These are phyloP conservation scores for Panagrolaimus sp. DNA, from an alignment of 1,140 invertebrate genomes.

Conservation along the genomic window DNA sequence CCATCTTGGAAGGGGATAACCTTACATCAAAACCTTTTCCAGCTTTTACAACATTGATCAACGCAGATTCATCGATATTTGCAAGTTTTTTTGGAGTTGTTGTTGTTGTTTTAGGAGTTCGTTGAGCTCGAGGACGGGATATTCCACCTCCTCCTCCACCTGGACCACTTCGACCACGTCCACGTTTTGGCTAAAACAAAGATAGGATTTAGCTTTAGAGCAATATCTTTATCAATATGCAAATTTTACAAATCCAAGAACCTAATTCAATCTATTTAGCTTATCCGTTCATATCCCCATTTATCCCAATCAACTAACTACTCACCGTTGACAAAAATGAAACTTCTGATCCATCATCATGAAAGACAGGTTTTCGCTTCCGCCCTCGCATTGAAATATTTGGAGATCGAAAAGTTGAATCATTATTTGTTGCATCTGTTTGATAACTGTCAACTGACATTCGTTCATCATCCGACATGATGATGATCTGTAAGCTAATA, in stretches of 20 bases:
- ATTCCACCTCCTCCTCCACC: background rate
- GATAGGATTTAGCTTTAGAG: background rate
- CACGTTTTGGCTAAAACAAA: conserved; percentile 17
- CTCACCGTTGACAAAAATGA: background rate
- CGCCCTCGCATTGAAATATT: conserved; percentile 4
- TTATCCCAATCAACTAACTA: background rate
- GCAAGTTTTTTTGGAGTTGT: conserved; percentile 7
- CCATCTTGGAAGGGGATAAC: background rate
- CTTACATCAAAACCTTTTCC: conserved; percentile 23
- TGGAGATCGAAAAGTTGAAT: conserved; percentile 2
- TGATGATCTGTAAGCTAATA: background rate
- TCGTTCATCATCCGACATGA: conserved; percentile 11
- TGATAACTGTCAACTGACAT: background rate
- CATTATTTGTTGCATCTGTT: background rate
- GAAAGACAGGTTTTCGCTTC: conserved; percentile 18
- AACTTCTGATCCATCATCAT: conserved; percentile 15
- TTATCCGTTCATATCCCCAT: background rate
- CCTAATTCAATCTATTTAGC: background rate
- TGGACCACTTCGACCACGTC: background rate
- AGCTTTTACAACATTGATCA: conserved; percentile 3
- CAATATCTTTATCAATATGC: background rate
- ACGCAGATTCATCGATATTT: conserved; percentile 11
- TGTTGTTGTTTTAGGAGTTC: conserved; percentile 17
- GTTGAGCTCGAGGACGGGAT: background rate
- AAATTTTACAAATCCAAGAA: background rate